Percentiles rank a stretch among this genome's conserved stretches.
phyloP scores from a whole-genome alignment of 1,140 invertebrate genomes.

The Sitobion miscanthi region DNA sequence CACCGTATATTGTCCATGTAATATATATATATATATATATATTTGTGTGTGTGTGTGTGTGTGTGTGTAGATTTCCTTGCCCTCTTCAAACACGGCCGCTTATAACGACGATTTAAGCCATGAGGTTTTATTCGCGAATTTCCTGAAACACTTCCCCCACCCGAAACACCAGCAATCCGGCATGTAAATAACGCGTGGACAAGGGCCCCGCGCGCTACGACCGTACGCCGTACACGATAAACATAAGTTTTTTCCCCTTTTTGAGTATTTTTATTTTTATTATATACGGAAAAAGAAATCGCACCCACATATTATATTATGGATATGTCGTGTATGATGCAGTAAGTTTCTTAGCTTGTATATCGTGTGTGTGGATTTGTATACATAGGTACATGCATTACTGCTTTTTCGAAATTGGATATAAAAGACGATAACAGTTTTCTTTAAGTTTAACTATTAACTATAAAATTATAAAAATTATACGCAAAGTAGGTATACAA shows the following conservation, averaged over 20 bases:
- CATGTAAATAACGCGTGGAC: slow-evolving; percentile 18
- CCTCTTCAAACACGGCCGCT: not conserved
- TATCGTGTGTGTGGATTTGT: not conserved
- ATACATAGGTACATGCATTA: not conserved
- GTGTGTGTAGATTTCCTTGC: slow-evolving; percentile 7
- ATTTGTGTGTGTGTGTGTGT: not conserved
- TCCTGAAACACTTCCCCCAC: not conserved
- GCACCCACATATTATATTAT: not conserved
- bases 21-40: too few species aligned
- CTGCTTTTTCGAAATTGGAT: not conserved
- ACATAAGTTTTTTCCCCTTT: slow-evolving; percentile 11
- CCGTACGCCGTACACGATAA: not conserved
- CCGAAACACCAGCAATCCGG: not conserved
- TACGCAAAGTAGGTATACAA: not conserved
- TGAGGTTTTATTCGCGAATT: not conserved
- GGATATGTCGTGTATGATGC: not conserved
- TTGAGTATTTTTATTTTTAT: slow-evolving; percentile 14
- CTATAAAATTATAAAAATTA: not conserved
- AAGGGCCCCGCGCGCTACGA: not conserved
- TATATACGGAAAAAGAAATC: not conserved
- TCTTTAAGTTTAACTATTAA: not conserved
- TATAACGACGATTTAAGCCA: not conserved
- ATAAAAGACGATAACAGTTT: not conserved
- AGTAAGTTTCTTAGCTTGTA: not conserved
- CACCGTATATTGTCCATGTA: too few species aligned